These are phyloP conservation scores for Pogonus chalceus DNA, from an alignment of 1,140 invertebrate species.

Conservation along the genomic window DNA sequence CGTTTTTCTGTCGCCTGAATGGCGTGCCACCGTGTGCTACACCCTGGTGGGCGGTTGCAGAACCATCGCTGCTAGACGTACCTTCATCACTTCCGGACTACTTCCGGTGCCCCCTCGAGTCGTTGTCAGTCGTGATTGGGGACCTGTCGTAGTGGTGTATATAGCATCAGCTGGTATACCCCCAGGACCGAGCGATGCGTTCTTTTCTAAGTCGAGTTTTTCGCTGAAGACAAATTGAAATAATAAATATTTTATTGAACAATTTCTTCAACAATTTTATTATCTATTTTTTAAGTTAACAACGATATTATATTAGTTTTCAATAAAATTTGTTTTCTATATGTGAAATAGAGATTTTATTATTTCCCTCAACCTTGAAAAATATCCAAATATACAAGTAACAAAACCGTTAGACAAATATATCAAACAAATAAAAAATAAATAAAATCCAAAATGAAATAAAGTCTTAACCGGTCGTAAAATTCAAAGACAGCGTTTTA, in stretches of 20 bases:
- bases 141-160: constrained; percentile 37
- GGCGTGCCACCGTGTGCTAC: constrained; percentile 39
- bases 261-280: no score
- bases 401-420: no score
- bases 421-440: no score
- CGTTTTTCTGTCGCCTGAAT: no score
- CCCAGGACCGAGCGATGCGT: constrained; percentile 27
- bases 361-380: no score
- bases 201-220: constrained; percentile 42
- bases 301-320: no score
- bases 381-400: no score
- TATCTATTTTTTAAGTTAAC: no score
- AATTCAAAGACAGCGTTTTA: constrained; percentile 13
- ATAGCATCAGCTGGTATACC: constrained; percentile 47
- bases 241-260: no score
- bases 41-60: constrained; percentile 69
- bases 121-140: neutral
- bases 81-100: constrained; percentile 60
- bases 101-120: constrained; percentile 18
- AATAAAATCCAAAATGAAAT: neutral
- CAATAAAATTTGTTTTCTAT: no score
- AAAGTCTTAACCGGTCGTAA: constrained; percentile 11
- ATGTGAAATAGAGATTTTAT: no score
- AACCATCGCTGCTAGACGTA: constrained; percentile 65
- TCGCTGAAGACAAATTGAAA: no score